These are phyloP conservation scores for Trigoniulus corallinus DNA, from an alignment of 1,140 invertebrate genomes.

Conservation along the genomic window DNA sequence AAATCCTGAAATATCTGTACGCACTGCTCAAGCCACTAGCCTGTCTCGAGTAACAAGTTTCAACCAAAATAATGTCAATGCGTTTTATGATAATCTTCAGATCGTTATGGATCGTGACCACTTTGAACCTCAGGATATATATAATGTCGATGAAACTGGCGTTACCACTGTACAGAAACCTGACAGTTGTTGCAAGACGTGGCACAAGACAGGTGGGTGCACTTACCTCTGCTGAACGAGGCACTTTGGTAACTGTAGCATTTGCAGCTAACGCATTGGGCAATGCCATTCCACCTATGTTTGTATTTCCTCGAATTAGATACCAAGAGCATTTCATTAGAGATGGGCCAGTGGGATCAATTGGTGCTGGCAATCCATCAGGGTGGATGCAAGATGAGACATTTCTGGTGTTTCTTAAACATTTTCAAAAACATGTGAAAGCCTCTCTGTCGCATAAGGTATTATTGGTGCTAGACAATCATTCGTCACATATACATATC, in stretches of 20 bases:
- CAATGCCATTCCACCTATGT: slow-evolving; percentile 12
- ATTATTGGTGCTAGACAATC: slow-evolving; percentile 28
- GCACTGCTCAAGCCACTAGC: slow-evolving; percentile 26
- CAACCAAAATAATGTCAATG: slow-evolving; percentile 27
- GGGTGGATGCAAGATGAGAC: slow-evolving; percentile 24
- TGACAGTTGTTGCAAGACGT: slow-evolving; percentile 10
- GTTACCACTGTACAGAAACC: slow-evolving; percentile 28
- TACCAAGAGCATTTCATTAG: slow-evolving; percentile 20
- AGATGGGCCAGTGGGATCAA: slow-evolving; percentile 20
- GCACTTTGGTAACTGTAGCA: slow-evolving; percentile 11
- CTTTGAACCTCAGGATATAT: slow-evolving; percentile 9
- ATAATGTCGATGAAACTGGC: slow-evolving; percentile 23
- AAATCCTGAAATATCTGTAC: slow-evolving; percentile 25
- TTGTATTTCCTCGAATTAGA: slow-evolving; percentile 26
- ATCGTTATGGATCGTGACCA: slow-evolving; percentile 7
- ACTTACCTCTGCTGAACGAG: slow-evolving; percentile 15
- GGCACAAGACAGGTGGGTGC: slow-evolving; percentile 14
- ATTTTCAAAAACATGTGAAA: slow-evolving; percentile 22
- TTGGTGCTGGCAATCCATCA: slow-evolving; percentile 17
- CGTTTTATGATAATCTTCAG: slow-evolving; percentile 24
- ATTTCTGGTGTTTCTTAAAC: slow-evolving; percentile 21
- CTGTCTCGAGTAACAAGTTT: slow-evolving; percentile 29
- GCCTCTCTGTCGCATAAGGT: slow-evolving; percentile 18
- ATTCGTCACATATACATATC: slow-evolving; percentile 20
- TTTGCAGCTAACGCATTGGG: slow-evolving; percentile 9